phyloP scores from a whole-genome alignment of 2,888 invertebrate genomes.

The Creontiades dilutus region DNA sequence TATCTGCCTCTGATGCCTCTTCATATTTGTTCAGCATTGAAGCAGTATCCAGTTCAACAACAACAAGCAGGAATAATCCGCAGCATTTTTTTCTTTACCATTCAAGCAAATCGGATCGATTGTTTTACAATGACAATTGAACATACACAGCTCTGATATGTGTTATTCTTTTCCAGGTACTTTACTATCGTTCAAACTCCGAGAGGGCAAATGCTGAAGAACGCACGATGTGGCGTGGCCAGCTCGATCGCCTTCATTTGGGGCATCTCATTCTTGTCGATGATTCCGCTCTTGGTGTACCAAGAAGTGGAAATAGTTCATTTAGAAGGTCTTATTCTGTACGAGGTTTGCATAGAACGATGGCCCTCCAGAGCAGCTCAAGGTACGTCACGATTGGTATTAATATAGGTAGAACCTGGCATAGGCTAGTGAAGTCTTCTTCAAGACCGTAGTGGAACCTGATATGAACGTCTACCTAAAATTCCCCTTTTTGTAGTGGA shows the following conservation, averaged over 20 bases:
- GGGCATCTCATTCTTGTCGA: slow-evolving; percentile 79
- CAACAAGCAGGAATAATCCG: too few species aligned
- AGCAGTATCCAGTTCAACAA: too few species aligned
- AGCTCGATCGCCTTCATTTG: slow-evolving; percentile 80
- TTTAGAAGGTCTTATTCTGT: slow-evolving; percentile 77
- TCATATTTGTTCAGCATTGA: too few species aligned
- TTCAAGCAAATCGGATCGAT: too few species aligned
- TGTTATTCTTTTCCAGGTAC: slow-evolving; percentile 76
- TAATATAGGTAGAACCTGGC: too few species aligned
- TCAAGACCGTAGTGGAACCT: too few species aligned
- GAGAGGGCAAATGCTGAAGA: slow-evolving; percentile 74
- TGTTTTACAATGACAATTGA: neutral
- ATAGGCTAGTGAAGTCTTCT: too few species aligned
- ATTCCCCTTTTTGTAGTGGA: too few species aligned
- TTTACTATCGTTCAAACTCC: slow-evolving; percentile 79
- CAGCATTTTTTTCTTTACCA: too few species aligned
- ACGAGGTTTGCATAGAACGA: slow-evolving; percentile 78
- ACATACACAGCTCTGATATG: neutral
- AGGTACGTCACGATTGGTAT: slow-evolving; percentile 36
- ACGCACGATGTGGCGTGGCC: slow-evolving; percentile 77
- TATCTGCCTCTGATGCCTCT: too few species aligned
- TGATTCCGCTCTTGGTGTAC: slow-evolving; percentile 79
- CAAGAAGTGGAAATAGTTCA: slow-evolving; percentile 77
- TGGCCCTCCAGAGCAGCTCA: slow-evolving; percentile 77
- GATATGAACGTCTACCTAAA: too few species aligned